Evolutionary conservation across 2,797 vertebrate species (phyloP).

Genomic region (Lithobates sylvaticus): DNA sequence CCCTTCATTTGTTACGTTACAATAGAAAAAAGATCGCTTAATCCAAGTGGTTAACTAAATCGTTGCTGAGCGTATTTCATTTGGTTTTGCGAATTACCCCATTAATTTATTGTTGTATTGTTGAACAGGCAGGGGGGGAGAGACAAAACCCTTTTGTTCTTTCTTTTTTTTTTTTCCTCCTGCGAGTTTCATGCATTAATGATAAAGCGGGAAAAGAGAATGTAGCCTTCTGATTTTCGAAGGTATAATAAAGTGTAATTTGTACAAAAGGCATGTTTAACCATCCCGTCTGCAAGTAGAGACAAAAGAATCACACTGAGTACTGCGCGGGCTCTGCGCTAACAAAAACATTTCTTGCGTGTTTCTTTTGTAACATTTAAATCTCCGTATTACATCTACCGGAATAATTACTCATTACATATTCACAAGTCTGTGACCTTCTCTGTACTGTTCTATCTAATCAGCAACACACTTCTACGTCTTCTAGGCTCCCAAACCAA

Average conservation of each 20-base stretch:
- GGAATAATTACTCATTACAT: conserved; percentile 62
- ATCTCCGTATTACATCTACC: conserved; percentile 59
- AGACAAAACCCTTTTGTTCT: conserved; percentile 62
- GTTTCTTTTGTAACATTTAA: conserved; percentile 37
- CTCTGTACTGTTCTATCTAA: conserved; percentile 58
- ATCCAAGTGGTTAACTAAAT: conserved; percentile 68
- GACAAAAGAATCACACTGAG: conserved; percentile 39
- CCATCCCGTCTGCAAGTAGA: conserved; percentile 56
- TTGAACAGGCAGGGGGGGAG: conserved; percentile 67
- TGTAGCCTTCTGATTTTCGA: conserved; percentile 65
- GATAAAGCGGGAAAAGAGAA: conserved; percentile 66
- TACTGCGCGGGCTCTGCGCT: conserved; percentile 7
- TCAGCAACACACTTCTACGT: conserved; percentile 46
- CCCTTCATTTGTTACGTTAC: conserved; percentile 47
- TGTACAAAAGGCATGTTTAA: conserved; percentile 66
- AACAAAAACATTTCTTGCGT: conserved; percentile 53
- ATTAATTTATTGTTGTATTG: conserved; percentile 71
- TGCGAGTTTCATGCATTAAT: conserved; percentile 64
- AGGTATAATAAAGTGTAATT: conserved; percentile 65
- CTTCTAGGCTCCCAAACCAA: conserved; percentile 34
- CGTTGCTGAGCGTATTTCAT: conserved; percentile 67
- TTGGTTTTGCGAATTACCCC: conserved; percentile 65
- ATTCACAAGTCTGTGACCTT: conserved; percentile 55
- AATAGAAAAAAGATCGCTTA: conserved; percentile 69
- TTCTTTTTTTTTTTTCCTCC: conserved; percentile 58